Percentiles rank a stretch among this genome's conserved stretches.
These are phyloP conservation scores for Brachystomella parvula DNA, from an alignment of 1,140 invertebrate genomes.

Conservation along the genomic window DNA sequence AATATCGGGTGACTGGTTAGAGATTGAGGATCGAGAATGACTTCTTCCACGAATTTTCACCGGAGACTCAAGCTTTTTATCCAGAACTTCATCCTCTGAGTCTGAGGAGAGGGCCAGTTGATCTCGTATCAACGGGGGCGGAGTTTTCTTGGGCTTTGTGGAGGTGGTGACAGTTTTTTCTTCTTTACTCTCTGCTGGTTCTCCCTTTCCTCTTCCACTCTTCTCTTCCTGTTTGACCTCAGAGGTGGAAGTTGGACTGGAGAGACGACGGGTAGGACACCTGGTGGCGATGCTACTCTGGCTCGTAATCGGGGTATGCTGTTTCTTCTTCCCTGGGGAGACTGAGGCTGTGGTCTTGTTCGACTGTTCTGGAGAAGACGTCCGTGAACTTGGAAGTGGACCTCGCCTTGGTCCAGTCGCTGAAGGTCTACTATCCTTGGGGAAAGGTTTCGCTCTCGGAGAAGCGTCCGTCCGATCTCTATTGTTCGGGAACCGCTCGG, in stretches of 20 bases:
- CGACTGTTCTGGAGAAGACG: slow-evolving; percentile 17
- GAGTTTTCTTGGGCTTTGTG: slow-evolving; percentile 29
- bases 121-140: slow-evolving; percentile 30
- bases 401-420: slow-evolving; percentile 36
- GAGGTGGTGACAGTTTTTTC: background rate
- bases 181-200: slow-evolving; percentile 20
- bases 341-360: background rate
- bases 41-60: background rate
- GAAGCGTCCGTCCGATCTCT: slow-evolving; percentile 58
- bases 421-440: slow-evolving; percentile 40
- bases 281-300: slow-evolving; percentile 16
- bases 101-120: slow-evolving; percentile 34
- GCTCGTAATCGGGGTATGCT: background rate
- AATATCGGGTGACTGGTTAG: background rate
- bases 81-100: slow-evolving; percentile 19
- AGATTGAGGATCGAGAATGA: slow-evolving; percentile 1
- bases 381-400: slow-evolving; percentile 28
- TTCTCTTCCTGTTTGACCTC: slow-evolving; percentile 25
- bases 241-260: background rate
- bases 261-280: background rate
- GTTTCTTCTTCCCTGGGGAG: slow-evolving; percentile 9
- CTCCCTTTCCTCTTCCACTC: slow-evolving; percentile 32
- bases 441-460: slow-evolving; percentile 63
- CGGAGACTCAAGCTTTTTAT: background rate
- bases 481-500: slow-evolving; percentile 66